Evolutionary conservation across 2,113 vertebrate genomes (phyloP).

Genomic region (Oncorhynchus masou): DNA sequence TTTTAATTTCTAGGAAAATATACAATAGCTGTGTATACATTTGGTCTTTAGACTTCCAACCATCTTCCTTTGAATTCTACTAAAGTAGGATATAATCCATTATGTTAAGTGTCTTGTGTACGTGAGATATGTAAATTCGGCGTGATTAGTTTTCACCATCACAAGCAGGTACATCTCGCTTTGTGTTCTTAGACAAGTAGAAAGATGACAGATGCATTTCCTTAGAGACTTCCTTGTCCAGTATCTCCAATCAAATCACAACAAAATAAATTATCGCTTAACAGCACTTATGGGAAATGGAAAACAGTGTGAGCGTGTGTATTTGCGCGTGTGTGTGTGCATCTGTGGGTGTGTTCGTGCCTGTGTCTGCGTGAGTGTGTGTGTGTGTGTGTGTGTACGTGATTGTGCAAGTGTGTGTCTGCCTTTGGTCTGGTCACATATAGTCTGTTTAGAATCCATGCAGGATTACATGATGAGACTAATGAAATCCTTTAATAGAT

Average conservation of each 20-base stretch:
- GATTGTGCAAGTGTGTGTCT: too few species aligned
- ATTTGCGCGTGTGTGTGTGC: too few species aligned
- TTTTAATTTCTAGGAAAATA: background rate
- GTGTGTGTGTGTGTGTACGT: too few species aligned
- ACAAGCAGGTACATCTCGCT: slow-evolving; percentile 33
- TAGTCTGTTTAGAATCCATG: slow-evolving; percentile 23
- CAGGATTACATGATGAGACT: slow-evolving; percentile 50
- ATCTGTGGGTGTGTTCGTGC: too few species aligned
- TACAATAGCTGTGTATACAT: background rate
- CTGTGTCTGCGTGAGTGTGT: too few species aligned
- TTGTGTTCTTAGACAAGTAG: slow-evolving; percentile 50
- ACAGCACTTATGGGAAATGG: slow-evolving; percentile 38
- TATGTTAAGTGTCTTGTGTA: background rate
- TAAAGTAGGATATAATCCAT: background rate
- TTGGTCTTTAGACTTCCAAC: background rate
- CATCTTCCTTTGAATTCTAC: background rate
- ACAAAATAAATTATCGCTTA: slow-evolving; percentile 62
- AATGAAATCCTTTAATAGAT: slow-evolving; percentile 65
- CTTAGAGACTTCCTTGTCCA: slow-evolving; percentile 55
- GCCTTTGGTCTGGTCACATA: slow-evolving; percentile 44
- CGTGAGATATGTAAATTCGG: slow-evolving; percentile 48
- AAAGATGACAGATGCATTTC: slow-evolving; percentile 54
- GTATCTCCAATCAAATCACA: slow-evolving; percentile 57
- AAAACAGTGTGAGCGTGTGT: background rate
- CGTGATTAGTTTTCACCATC: slow-evolving; percentile 61